Evolutionary conservation across 2,113 vertebrate genomes (phyloP).

Genomic region (Siniperca chuatsi): DNA sequence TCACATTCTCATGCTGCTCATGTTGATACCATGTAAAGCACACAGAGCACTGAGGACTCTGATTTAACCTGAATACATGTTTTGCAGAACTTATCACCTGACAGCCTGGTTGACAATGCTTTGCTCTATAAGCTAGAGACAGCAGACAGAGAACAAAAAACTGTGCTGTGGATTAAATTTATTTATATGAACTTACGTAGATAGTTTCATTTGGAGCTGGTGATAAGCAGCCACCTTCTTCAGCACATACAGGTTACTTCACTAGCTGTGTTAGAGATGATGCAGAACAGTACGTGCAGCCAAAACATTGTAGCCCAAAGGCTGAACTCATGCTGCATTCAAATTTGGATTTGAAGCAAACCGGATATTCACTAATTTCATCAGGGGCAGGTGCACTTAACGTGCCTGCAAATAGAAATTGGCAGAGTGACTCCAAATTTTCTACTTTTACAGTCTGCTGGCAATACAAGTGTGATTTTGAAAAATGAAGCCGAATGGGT

Average conservation of each 20-base stretch:
- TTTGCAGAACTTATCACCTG: not conserved
- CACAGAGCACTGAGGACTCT: not conserved
- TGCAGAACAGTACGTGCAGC: slow-evolving; percentile 24
- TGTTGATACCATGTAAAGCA: slow-evolving; percentile 3
- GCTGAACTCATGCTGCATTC: slow-evolving; percentile 36
- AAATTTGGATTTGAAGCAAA: not conserved
- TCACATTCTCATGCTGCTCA: slow-evolving; percentile 24
- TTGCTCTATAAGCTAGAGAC: not conserved
- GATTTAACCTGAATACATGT: slow-evolving; percentile 23
- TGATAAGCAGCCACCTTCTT: slow-evolving; percentile 21
- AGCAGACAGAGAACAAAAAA: slow-evolving; percentile 10
- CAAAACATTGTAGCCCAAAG: slow-evolving; percentile 1
- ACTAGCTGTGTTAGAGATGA: not conserved
- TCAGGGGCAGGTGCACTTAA: not conserved
- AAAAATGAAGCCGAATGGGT: slow-evolving; percentile 7
- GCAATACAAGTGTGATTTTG: not conserved
- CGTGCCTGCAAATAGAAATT: slow-evolving; percentile 9
- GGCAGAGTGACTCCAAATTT: slow-evolving; percentile 11
- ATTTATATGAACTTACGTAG: not conserved
- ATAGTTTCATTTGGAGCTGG: not conserved
- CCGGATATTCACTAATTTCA: not conserved
- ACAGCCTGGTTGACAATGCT: slow-evolving; percentile 1
- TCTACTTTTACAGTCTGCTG: slow-evolving; percentile 4
- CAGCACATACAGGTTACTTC: slow-evolving; percentile 21
- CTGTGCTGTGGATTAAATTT: not conserved